phyloP scores from a whole-genome alignment of 2,113 vertebrate genomes.

The Rynchops niger region DNA sequence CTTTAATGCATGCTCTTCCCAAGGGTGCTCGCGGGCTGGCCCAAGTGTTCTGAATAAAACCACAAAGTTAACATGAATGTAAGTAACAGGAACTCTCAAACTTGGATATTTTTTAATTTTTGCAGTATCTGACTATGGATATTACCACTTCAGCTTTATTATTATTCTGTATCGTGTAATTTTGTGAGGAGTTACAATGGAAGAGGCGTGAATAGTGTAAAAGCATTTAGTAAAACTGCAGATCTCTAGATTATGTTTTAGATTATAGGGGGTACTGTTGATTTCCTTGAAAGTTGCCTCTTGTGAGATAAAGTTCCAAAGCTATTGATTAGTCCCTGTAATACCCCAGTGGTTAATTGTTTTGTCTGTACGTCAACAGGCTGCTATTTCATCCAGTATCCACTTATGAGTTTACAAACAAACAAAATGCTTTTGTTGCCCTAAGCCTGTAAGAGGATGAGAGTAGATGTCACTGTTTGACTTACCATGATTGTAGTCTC shows the following conservation, averaged over 20 bases:
- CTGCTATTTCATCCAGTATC: not conserved
- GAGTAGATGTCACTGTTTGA: not conserved
- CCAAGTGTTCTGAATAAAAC: not conserved
- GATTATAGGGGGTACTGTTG: not conserved
- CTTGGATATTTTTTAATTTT: not conserved
- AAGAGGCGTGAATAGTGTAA: not conserved
- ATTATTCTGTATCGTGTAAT: not conserved
- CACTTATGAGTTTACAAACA: constrained; percentile 4
- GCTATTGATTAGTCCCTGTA: not conserved
- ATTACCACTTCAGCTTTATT: not conserved
- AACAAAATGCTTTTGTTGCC: constrained; percentile 35
- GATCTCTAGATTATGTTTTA: not conserved
- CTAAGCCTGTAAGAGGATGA: constrained; percentile 1
- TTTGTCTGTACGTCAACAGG: not conserved
- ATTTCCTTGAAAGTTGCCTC: not conserved
- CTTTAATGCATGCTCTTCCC: not conserved
- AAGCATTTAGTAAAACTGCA: not conserved
- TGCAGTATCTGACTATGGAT: not conserved
- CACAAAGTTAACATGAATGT: not conserved
- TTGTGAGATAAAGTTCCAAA: not conserved
- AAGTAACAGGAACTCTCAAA: not conserved
- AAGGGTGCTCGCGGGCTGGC: not conserved
- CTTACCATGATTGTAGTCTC: not conserved
- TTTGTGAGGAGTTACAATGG: not conserved
- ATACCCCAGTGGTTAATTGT: not conserved